These are phyloP conservation scores for Crepidodera aurea DNA, from an alignment of 2,888 invertebrate genomes.

Conservation along the genomic window DNA sequence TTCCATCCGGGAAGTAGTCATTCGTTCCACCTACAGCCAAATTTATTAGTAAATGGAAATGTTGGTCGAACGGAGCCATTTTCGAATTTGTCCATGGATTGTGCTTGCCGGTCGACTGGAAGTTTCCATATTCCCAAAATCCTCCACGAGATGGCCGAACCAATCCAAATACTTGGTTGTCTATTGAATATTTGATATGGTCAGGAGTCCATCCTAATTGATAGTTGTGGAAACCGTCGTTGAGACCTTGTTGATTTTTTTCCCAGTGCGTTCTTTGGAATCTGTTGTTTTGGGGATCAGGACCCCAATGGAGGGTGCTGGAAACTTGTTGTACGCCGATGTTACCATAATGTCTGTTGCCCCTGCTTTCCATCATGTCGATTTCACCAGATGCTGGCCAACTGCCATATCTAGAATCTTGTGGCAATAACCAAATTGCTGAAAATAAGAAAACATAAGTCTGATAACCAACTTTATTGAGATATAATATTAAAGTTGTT, in stretches of 20 bases:
- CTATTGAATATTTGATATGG: constrained; percentile 63
- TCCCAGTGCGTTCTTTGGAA: constrained; percentile 63
- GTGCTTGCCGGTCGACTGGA: constrained; percentile 61
- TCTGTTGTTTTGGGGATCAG: constrained; percentile 64
- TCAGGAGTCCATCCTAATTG: constrained; percentile 72
- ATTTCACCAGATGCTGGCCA: constrained; percentile 81
- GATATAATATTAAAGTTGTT: too few species aligned
- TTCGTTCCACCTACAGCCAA: constrained; percentile 66
- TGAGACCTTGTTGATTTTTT: constrained; percentile 60
- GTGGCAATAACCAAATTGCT: constrained; percentile 78
- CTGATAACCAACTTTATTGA: too few species aligned
- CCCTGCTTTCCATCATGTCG: constrained; percentile 73
- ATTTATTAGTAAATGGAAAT: constrained; percentile 71
- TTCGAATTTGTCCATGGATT: constrained; percentile 67
- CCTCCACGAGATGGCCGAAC: constrained; percentile 66
- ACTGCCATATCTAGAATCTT: constrained; percentile 69
- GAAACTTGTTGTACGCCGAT: constrained; percentile 69
- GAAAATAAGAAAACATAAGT: too few species aligned
- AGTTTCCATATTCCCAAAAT: constrained; percentile 72
- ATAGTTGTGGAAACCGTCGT: constrained; percentile 70
- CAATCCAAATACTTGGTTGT: constrained; percentile 64
- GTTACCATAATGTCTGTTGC: constrained; percentile 63
- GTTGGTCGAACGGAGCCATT: constrained; percentile 75
- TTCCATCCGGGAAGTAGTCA: constrained; percentile 70
- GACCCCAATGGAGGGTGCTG: constrained; percentile 74